Conservation (phyloP, 2,888 invertebrate species). For the Marasmarcha lunaedactyla region DNA sequence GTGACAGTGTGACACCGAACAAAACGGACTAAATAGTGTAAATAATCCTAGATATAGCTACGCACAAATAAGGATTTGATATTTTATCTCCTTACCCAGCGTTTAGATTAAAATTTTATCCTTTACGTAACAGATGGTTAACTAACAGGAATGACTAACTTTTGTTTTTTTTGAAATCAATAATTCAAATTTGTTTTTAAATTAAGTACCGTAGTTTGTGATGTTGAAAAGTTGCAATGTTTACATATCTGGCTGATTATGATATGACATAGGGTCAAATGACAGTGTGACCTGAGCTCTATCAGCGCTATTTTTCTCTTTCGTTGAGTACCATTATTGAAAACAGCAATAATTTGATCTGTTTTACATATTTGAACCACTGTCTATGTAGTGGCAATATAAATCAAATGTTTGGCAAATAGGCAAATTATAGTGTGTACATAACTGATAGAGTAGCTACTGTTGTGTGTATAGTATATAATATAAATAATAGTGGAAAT, state of each 20-base stretch:
- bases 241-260: no score
- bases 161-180: no score
- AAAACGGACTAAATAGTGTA: conserved; percentile 37
- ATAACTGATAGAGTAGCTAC: conserved; percentile 51
- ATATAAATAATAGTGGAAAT: conserved; percentile 35
- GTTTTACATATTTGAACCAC: no score
- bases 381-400: no score
- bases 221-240: no score
- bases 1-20: conserved; percentile 36
- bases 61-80: conserved; percentile 61
- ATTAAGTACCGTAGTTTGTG: no score
- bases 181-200: no score
- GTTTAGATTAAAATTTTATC: background rate
- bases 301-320: no score
- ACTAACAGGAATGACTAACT: conserved; percentile 12
- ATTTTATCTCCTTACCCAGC: conserved; percentile 16
- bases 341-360: no score
- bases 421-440: conserved; percentile 27
- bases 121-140: conserved; percentile 5
- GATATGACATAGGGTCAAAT: no score
- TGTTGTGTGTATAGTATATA: conserved; percentile 61
- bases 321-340: no score
- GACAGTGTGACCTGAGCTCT: no score
- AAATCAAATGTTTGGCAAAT: background rate
- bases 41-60: conserved; percentile 33